Evolutionary conservation across 2,797 vertebrate genomes (phyloP), one percentile per base, ranked within the genome.

Genomic region (Xyrichtys novacula): DNA sequence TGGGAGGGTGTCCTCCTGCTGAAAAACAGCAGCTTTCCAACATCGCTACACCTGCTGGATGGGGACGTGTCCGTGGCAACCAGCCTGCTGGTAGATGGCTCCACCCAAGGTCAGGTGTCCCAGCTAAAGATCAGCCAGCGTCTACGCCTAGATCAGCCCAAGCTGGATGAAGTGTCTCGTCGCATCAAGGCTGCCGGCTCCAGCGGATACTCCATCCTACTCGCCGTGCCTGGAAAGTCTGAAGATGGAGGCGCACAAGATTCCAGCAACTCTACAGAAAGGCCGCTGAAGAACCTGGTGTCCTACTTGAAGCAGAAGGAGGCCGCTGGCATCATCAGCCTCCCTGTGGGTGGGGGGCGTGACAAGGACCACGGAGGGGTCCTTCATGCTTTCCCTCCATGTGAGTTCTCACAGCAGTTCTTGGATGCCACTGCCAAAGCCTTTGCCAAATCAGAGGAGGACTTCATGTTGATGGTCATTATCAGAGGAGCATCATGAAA

Each of bases 241-340:
- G 95, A 97, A 40, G 93, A 89, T 74, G 85, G 88, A 50, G 86
- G 85, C 20, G 82, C 84, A n/a, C 91, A 92, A 53, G 95, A 95
- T 23, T 85, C 83, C 36, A 88, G 86, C 43, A 94, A 88, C 83
- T 96, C 97, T 25, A 94, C 94, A 0, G 97, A 99, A 91, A 93
- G 97, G 75, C 98, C 98, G 0, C 94, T 99, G 86, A 98, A 97
- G 92, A 98, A 99, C 94, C 96, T 99, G 89, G 98, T 99, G 78
- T 97, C 97, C 68, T 99, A 99, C 80, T 94, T 99, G 93, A 98
- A 97, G 94, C 98, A 99, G 96, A 99, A 99, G 93, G 97, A 99
- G 91, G 98, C 98, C 0, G 98, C 98, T 1, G 98, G 98, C 62
- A 98, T 99, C 83, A 97, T 99, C 94, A 98, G 96, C 92, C 96